Evolutionary conservation across 1,140 invertebrate species (phyloP), one percentile per base, ranked within the genome.

Genomic region (Contarinia nasturtii): DNA sequence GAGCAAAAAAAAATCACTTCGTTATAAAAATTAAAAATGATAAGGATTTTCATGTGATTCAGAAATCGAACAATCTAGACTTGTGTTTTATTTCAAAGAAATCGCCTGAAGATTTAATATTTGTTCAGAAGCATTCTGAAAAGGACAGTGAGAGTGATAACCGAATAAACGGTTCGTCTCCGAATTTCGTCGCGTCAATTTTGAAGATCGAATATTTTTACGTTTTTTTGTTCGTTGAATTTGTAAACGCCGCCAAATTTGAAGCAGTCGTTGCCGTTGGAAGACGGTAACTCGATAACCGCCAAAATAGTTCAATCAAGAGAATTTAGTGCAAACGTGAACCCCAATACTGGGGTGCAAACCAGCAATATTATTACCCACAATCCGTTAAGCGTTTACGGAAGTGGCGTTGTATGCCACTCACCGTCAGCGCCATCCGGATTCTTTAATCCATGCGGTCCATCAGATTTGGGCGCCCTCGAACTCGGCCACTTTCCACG

Each of bases 401-500:
- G 61, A 53, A 61, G 61, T 54, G 61, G 61, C 58, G 61, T 64
- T 53, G 60, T 64, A 57, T 64, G 61, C 58, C 61, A 61, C 53
- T 64, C 61, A 42, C 61, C 61, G 57, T 64, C 61, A 57, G 61
- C 61, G 27, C 61, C 61, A 55, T 57, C 61, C 50, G 61, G 59
- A 48, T 64, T 64, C 55, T 64, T 64, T 52, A 64, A 63, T 49
- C 61, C 58, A 42, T 56, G 61, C n/a, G 55, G 58, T 15, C 61
- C 59, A 43, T 66, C 69, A 47, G 61, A 65, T 51, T 49, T 63
- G 45, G 59, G 59, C 50, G 55, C 59, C 51, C 63, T 75, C 66
- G 73, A 75, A 65, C 66, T 73, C 61, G 72, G 73, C 51, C n/a
- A n/a, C n/a, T 73, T 76, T 57, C 67, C 74, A 54, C 67, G 72